phyloP scores from a whole-genome alignment of 2,888 invertebrate species.

The Amphipoea lucens region DNA sequence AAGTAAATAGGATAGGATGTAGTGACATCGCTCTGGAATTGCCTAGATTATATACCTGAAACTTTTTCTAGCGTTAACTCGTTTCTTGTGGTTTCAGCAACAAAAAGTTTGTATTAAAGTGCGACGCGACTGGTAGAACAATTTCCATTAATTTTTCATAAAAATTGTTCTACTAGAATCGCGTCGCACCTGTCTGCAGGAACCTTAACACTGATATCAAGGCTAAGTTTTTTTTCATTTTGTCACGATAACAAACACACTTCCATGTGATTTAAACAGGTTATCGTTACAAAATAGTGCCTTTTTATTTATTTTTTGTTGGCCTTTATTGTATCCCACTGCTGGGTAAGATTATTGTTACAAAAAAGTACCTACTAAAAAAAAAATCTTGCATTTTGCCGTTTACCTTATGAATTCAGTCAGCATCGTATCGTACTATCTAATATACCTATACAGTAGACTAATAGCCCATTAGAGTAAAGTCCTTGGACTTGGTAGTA shows the following conservation, averaged over 20 bases:
- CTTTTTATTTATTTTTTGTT: not conserved
- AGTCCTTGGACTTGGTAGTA: conserved; percentile 10
- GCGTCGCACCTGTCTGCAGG: too few relatives aligned
- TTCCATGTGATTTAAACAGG: not conserved
- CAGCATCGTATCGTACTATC: not conserved
- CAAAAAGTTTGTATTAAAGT: conserved; percentile 31
- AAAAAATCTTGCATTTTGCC: too few relatives aligned
- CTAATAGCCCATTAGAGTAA: conserved; percentile 12
- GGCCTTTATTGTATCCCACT: not conserved
- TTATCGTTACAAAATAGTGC: too few relatives aligned
- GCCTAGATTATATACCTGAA: conserved; percentile 22
- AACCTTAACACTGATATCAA: conserved; percentile 5
- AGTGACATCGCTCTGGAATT: conserved; percentile 7
- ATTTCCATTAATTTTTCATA: too few relatives aligned
- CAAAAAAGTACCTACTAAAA: not conserved
- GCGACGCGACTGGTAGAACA: too few relatives aligned
- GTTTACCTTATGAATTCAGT: not conserved
- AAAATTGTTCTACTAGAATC: too few relatives aligned
- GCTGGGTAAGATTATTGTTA: not conserved
- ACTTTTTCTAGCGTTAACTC: conserved; percentile 18
- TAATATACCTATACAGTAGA: not conserved
- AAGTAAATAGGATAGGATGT: conserved; percentile 9
- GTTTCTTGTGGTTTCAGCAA: conserved; percentile 14
- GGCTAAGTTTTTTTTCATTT: conserved; percentile 11
- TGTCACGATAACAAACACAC: not conserved